A percentile compares a stretch with the other conserved stretches of the same genome.
phyloP scores from a whole-genome alignment of 2,113 vertebrate species.

The Phrynosoma platyrhinos region DNA sequence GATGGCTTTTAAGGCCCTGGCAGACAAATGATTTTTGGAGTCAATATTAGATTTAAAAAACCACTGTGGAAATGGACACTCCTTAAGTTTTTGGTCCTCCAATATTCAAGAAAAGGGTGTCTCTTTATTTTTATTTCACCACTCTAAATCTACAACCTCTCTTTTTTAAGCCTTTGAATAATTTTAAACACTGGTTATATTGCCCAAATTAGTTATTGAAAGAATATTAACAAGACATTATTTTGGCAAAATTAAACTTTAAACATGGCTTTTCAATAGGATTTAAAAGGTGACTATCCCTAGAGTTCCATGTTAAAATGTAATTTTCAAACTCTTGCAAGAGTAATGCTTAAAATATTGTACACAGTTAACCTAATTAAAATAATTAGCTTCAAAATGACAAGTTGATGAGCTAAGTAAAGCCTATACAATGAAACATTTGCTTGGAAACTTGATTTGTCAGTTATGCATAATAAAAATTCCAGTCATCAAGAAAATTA shows the following conservation, averaged over 20 bases:
- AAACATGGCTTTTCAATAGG: constrained; percentile 91
- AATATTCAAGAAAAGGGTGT: constrained; percentile 83
- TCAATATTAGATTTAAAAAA: constrained; percentile 77
- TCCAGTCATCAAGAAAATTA: constrained; percentile 92
- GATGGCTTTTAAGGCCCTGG: constrained; percentile 86
- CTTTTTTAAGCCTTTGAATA: constrained; percentile 72
- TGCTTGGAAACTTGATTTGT: constrained; percentile 94
- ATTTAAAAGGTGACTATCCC: constrained; percentile 86
- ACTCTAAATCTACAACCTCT: constrained; percentile 84
- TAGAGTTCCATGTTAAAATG: constrained; percentile 97
- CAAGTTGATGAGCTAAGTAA: constrained; percentile 92
- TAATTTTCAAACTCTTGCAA: constrained; percentile 91
- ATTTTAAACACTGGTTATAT: constrained; percentile 86
- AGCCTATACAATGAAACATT: constrained; percentile 95
- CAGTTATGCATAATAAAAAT: constrained; percentile 95
- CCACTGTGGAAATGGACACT: constrained; percentile 83
- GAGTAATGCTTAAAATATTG: constrained; percentile 95
- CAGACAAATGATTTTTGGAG: constrained; percentile 80
- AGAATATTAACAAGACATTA: constrained; percentile 89
- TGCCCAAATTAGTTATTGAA: constrained; percentile 83
- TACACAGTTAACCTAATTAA: constrained; percentile 96
- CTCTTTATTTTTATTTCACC: constrained; percentile 80
- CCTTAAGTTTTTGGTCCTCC: constrained; percentile 85
- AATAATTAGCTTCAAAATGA: constrained; percentile 91
- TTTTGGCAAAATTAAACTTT: constrained; percentile 95